Evolutionary conservation across 2,113 vertebrate species (phyloP), one percentile per base, ranked within the genome.

Genomic region (Empidonax alnorum): DNA sequence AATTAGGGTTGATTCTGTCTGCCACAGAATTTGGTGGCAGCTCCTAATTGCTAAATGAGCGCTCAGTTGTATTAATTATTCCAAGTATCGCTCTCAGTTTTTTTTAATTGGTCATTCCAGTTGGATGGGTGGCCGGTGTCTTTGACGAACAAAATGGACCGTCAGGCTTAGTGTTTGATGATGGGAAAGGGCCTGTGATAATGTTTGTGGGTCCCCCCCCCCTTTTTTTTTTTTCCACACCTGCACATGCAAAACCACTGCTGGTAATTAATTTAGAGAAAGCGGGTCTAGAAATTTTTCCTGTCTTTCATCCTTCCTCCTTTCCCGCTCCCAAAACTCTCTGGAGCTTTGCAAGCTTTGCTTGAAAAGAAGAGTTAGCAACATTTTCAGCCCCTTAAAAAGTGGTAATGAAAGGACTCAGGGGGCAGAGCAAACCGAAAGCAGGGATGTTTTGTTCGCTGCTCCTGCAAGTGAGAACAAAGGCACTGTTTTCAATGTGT

Each of bases 1-100:
- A 96, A 97, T 96, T 96, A 95, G 92, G 73, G 67, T 88, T 89
- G 95, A 96, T 97, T 96, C 91, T 94, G 83, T 90, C 94, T 95
- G 94, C 93, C 37, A 25, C 96, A 95, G 95, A 96, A 93, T 94
- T 96, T 91, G 82, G 89, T 96, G 92, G 91, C 94, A 94, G 96
- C 93, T 92, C 89, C 90, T 96, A 96, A 96, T 97, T 96, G 96
- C 95, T 96, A 95, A 96, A 94, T 92, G 93, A 95, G 93, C 1
- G 31, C 94, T 94, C 0, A 77, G 86, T 66, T 93, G 76, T 92
- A 90, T 96, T 95, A 95, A 97, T 97, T 96, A 96, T 96, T 96
- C 94, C 92, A 73, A 96, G 88, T 89, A 94, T 92, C 1, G 69
- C 88, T 68, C 80, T 86, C 11, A 1, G 9, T 2, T 94, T 86